Percentiles rank a stretch among this genome's conserved stretches.
Evolutionary conservation across 2,888 invertebrate species (phyloP).

Genomic region (Cantharis rustica): DNA sequence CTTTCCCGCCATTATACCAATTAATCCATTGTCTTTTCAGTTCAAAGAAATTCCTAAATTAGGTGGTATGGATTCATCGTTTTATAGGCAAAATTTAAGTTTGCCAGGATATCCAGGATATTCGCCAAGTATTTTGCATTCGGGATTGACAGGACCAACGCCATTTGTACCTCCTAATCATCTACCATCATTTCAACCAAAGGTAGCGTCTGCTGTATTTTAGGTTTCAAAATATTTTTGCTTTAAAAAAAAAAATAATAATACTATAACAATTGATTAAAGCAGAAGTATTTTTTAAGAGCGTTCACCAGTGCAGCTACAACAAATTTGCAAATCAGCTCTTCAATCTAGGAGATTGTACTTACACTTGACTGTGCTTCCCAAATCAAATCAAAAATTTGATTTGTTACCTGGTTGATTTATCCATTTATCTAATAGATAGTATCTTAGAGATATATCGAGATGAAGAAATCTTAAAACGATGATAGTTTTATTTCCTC

Average conservation of each 20-base stretch:
- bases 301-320: background rate
- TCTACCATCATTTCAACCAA: constrained; percentile 84
- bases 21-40: constrained; percentile 53
- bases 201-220: constrained; percentile 64
- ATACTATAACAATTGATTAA: background rate
- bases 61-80: constrained; percentile 75
- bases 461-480: too few species aligned
- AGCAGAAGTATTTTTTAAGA: background rate
- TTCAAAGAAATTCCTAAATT: constrained; percentile 90
- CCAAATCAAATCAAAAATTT: too few species aligned
- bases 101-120: constrained; percentile 79
- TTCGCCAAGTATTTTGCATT: constrained; percentile 78
- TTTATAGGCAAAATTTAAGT: constrained; percentile 78
- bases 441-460: too few species aligned
- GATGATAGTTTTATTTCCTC: too few species aligned
- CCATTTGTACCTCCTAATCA: constrained; percentile 91
- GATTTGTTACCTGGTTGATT: too few species aligned
- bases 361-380: too few species aligned
- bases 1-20: constrained; percentile 10
- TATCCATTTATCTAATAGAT: too few species aligned
- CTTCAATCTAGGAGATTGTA: background rate
- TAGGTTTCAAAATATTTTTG: constrained; percentile 5
- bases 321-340: background rate
- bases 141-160: constrained; percentile 72
- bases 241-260: background rate